Base-by-base conservation (phyloP, 1,140 invertebrate genomes). In the Achatina immaculata region DNA sequence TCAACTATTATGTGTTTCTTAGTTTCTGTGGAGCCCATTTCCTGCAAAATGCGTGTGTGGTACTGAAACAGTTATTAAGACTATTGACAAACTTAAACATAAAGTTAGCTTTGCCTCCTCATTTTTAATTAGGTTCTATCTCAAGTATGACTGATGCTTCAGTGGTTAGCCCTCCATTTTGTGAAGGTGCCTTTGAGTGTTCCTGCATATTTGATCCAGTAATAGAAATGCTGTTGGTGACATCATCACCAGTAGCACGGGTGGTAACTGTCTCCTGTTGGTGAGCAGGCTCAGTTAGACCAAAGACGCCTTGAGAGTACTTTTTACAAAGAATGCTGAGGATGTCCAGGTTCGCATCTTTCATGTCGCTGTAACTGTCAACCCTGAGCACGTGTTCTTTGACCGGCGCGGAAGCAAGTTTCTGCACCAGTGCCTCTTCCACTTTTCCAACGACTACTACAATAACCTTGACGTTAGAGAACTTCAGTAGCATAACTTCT, bases 381-480 rank as follows among this genome's bases (percentile, higher is more conserved):
- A 58, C 78, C 21, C 48, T 45, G 62, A 78, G 24, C 0, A 78
- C 43, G 40, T 78, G 58, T 1, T 78, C 19, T 31, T 58, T 55
- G 31, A 31, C 19, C 2, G 76, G 76, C 2, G 24, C 7, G 34
- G 78, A 71, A 1, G 68, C 78, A 31, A 80, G 31, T 19, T 28
- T 7, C 48, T 72, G 40, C 24, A 80, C 21, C 19, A 55, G 0
- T 0, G 19, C 14, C 66, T 80, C 45, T 1, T 69, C 38, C 1
- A 80, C 43, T 55, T 80, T 58, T n/a, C 66, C 78, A 71, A 80
- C 78, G 34, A 68, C 65, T n/a, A 80, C 48, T 14, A 80, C 43
- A 51, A 71, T 55, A 24, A 80, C 48, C 34, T 80, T 71, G 6
- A 58, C 68, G 9, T 58, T 58, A 6, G 34, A 51, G 16, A 38